These are phyloP conservation scores for Spatula clypeata DNA, from an alignment of 2,797 vertebrate species.

Conservation along the genomic window DNA sequence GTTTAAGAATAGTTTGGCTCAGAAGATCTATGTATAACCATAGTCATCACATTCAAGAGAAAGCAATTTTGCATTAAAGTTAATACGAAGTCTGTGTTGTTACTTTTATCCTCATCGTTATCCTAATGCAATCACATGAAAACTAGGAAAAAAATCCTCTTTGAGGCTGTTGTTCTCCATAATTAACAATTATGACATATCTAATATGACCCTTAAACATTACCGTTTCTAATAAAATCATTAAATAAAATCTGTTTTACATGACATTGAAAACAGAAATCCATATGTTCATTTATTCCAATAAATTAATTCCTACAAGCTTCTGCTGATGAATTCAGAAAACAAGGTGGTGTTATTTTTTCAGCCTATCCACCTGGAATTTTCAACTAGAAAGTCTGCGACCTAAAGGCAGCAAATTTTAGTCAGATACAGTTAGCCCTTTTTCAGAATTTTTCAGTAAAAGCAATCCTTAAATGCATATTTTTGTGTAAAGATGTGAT, in stretches of 20 bases:
- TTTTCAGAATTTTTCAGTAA: constrained; percentile 23
- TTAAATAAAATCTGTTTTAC: background rate
- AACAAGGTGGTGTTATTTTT: background rate
- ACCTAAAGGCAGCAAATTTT: constrained; percentile 44
- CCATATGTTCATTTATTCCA: background rate
- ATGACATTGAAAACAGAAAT: background rate
- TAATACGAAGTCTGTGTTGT: background rate
- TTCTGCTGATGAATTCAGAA: background rate
- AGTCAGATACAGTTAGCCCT: background rate
- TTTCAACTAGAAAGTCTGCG: constrained; percentile 33
- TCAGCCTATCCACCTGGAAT: background rate
- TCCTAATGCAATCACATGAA: fast-evolving
- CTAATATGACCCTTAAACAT: background rate
- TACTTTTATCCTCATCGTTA: background rate
- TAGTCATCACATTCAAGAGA: background rate
- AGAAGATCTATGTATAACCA: background rate
- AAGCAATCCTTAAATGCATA: background rate
- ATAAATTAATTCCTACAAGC: constrained; percentile 37
- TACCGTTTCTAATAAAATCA: background rate
- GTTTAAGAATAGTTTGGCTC: background rate
- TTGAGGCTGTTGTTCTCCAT: background rate
- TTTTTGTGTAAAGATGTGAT: constrained; percentile 50
- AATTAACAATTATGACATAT: background rate
- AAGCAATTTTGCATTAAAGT: background rate
- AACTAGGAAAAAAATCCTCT: background rate